Evolutionary conservation across 2,797 vertebrate species (phyloP).

Genomic region (Falco novaeseelandiae): DNA sequence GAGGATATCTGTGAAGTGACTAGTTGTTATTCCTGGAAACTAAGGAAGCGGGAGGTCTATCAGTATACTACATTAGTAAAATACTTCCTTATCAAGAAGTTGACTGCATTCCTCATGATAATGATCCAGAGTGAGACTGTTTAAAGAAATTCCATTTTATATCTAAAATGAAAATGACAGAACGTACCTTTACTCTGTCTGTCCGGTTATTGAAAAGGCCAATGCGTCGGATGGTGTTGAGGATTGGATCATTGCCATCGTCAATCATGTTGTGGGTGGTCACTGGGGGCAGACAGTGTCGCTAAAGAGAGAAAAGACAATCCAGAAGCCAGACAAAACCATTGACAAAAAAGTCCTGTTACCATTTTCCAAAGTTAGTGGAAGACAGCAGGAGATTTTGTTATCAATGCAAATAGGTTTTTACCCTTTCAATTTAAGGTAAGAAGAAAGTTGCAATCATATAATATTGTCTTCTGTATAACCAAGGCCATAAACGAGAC

Average conservation of each 20-base stretch:
- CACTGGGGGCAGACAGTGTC: conserved; percentile 92
- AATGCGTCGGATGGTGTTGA: conserved; percentile 89
- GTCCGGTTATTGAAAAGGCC: conserved; percentile 91
- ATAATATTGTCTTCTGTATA: neutral
- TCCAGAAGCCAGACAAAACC: neutral
- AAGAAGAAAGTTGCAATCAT: neutral
- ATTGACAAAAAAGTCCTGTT: neutral
- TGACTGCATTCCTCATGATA: neutral
- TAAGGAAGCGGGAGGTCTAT: neutral
- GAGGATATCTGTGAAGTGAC: neutral
- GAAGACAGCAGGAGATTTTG: neutral
- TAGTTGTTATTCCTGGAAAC: neutral
- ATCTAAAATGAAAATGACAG: neutral
- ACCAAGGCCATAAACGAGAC: neutral
- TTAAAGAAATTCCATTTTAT: neutral
- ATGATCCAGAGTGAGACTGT: neutral
- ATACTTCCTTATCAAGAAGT: neutral
- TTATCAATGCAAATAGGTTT: neutral
- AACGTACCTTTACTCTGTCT: conserved; percentile 90
- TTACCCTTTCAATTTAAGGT: neutral
- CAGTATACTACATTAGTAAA: neutral
- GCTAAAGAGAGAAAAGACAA: conserved; percentile 73
- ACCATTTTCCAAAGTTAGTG: neutral
- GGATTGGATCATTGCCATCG: conserved; percentile 89
- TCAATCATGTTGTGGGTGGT: conserved; percentile 98